These are phyloP conservation scores for Hemiscyllium ocellatum DNA, from an alignment of 2,113 vertebrate genomes.

Conservation along the genomic window DNA sequence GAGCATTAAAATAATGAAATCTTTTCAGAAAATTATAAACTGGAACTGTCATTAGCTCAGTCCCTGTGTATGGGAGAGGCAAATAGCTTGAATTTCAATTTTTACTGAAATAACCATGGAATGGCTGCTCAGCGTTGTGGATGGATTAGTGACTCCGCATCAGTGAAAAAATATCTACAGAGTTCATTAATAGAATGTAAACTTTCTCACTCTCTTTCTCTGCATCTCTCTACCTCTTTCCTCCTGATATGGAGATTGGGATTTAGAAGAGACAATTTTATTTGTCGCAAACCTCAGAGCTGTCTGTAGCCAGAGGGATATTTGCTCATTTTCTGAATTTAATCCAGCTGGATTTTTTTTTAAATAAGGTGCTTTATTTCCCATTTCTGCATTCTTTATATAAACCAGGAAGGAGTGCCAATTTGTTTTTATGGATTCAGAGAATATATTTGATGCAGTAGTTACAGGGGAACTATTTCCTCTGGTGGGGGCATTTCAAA, in stretches of 20 bases:
- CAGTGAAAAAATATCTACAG: background rate
- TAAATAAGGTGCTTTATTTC: background rate
- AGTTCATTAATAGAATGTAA: background rate
- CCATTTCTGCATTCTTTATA: background rate
- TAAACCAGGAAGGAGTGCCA: background rate
- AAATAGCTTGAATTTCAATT: slow-evolving; percentile 5
- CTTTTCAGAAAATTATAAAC: slow-evolving; percentile 1
- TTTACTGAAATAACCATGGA: background rate
- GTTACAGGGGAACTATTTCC: background rate
- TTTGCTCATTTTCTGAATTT: background rate
- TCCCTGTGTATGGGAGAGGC: background rate
- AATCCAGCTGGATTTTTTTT: background rate
- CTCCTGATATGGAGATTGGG: background rate
- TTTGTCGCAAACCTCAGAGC: background rate
- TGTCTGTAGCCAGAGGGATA: background rate
- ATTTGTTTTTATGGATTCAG: background rate
- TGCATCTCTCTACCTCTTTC: background rate
- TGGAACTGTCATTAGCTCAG: background rate
- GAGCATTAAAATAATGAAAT: background rate
- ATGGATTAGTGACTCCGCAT: background rate
- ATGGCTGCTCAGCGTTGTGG: background rate
- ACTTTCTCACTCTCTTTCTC: background rate
- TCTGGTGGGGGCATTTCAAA: background rate
- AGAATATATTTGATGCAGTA: background rate
- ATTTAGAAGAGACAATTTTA: background rate